phyloP scores from a whole-genome alignment of 2,113 vertebrate species.

The Ramphastos sulfuratus region DNA sequence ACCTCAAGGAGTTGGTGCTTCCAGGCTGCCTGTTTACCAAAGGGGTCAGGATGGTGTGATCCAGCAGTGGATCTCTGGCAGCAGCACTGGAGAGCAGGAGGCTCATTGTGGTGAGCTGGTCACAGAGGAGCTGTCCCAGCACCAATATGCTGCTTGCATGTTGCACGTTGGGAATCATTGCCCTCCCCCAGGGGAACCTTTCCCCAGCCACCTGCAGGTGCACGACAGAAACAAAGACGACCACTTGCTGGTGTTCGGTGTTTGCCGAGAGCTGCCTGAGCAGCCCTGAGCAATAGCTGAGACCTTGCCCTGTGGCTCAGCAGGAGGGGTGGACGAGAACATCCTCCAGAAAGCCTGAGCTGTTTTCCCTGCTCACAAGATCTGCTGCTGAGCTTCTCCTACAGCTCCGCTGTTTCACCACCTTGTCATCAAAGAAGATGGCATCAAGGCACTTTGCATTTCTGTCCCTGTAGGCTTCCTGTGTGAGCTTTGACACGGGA shows the following conservation, averaged over 20 bases:
- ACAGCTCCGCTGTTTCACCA: background rate
- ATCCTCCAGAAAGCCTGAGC: background rate
- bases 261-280: background rate
- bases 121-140: background rate
- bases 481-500: background rate
- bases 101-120: background rate
- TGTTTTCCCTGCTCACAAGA: background rate
- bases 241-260: background rate
- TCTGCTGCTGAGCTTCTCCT: background rate
- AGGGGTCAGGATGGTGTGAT: fast-evolving
- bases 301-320: background rate
- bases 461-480: background rate
- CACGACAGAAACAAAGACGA: background rate
- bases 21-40: background rate
- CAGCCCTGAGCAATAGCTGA: background rate
- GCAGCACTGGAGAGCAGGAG: background rate
- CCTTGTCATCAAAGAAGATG: background rate
- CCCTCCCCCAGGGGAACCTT: background rate
- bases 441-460: background rate
- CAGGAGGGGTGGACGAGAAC: background rate
- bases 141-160: background rate
- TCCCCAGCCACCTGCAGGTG: background rate
- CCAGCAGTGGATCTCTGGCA: background rate
- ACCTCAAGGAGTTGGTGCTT: background rate
- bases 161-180: no score